phyloP scores from a whole-genome alignment of 2,797 vertebrate genomes.

The Sebastiscus albofasciatus region DNA sequence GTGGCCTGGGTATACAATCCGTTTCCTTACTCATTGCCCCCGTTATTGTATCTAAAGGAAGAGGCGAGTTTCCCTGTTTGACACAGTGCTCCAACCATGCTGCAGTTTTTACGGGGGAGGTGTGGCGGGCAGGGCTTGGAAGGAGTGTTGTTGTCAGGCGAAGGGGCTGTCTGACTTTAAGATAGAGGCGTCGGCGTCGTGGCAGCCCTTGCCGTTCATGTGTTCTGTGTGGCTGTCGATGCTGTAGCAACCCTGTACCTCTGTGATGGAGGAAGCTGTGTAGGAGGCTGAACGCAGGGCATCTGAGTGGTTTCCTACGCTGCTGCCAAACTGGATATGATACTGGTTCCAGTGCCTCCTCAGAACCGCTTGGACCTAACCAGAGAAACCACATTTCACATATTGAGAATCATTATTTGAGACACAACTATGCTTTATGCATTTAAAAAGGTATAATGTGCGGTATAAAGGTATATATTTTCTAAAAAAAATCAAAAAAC shows the following conservation, averaged over 20 bases:
- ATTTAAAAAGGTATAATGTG: not conserved
- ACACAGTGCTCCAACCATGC: slow-evolving; percentile 19
- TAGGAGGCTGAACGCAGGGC: slow-evolving; percentile 88
- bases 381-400: slow-evolving; percentile 6
- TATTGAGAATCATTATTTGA: not conserved
- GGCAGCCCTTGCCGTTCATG: slow-evolving; percentile 90
- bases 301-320: slow-evolving; percentile 89
- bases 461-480: no score
- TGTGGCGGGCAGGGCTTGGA: not conserved
- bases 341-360: slow-evolving; percentile 97
- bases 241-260: slow-evolving; percentile 87
- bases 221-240: slow-evolving; percentile 88
- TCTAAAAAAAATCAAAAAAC: no score
- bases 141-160: slow-evolving; percentile 74
- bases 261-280: slow-evolving; percentile 87
- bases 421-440: not conserved
- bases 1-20: slow-evolving; percentile 17
- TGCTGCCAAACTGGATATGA: slow-evolving; percentile 92
- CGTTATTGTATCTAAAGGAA: not conserved
- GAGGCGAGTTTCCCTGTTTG: not conserved
- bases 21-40: not conserved
- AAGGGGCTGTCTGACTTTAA: slow-evolving; percentile 88
- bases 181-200: slow-evolving; percentile 82
- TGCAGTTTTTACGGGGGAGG: slow-evolving; percentile 12
- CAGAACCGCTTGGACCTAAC: slow-evolving; percentile 92